Percentiles rank a stretch among this genome's conserved stretches.
These are phyloP conservation scores for Conchocele bisecta DNA, from an alignment of 2,888 invertebrate genomes.

Conservation along the genomic window DNA sequence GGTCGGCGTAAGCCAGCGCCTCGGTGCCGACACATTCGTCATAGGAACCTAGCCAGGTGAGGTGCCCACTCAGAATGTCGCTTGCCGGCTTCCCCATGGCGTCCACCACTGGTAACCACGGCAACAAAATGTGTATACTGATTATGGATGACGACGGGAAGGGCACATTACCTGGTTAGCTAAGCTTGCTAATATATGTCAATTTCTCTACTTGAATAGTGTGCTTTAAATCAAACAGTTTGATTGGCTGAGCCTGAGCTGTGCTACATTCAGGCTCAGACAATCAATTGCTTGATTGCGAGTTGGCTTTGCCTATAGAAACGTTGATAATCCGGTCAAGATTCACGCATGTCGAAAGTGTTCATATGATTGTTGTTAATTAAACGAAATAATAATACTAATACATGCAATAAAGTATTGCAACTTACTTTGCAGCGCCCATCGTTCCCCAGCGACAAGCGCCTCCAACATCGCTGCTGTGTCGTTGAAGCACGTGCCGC, in stretches of 20 bases:
- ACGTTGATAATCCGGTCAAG: neutral
- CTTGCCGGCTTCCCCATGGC: neutral
- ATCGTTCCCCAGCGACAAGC: neutral
- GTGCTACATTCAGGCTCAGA: no score
- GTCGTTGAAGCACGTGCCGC: neutral
- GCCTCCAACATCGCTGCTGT: neutral
- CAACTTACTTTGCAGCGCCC: constrained; percentile 1
- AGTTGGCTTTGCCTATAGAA: neutral
- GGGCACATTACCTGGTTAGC: no score
- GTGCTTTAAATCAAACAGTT: no score
- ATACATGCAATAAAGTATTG: neutral
- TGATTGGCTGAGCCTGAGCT: no score
- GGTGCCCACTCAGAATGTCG: neutral
- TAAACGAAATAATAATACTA: no score
- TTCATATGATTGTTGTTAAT: no score
- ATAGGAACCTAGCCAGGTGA: neutral
- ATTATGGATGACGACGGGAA: no score
- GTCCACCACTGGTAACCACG: neutral
- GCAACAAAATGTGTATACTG: neutral
- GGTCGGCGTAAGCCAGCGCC: no score
- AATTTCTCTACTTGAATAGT: no score
- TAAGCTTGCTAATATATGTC: no score
- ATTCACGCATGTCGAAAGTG: no score
- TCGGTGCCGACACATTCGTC: neutral
- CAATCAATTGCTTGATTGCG: no score